phyloP scores from a whole-genome alignment of 2,797 vertebrate genomes.

The Forpus xanthops region DNA sequence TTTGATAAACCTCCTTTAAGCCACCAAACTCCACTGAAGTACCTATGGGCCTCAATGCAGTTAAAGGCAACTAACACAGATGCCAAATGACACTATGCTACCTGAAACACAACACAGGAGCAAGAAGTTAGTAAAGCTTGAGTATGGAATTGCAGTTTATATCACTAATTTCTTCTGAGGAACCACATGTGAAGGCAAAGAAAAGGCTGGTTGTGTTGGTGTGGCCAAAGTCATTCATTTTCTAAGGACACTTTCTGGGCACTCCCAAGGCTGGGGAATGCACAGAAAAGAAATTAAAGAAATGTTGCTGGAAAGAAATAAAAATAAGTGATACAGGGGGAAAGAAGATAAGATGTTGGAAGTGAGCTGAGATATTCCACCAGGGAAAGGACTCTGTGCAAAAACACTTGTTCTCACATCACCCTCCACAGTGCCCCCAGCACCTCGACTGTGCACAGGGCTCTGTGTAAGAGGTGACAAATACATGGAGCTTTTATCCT shows the following conservation, averaged over 20 bases:
- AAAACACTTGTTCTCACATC: neutral
- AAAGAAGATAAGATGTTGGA: neutral
- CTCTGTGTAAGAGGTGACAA: neutral
- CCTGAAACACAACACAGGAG: neutral
- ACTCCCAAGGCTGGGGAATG: neutral
- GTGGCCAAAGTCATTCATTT: neutral
- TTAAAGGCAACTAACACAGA: neutral
- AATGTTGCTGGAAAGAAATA: neutral
- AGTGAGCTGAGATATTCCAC: neutral
- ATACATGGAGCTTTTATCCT: neutral
- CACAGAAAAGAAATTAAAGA: neutral
- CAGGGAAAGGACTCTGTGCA: neutral
- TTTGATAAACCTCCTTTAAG: neutral
- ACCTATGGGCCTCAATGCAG: fast-evolving
- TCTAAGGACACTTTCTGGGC: neutral
- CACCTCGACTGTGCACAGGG: too few relatives aligned
- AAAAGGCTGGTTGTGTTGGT: neutral
- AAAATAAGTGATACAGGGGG: neutral
- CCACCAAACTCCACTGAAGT: neutral
- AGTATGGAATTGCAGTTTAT: neutral
- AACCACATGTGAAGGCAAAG: fast-evolving
- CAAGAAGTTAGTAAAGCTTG: neutral
- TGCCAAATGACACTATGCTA: fast-evolving
- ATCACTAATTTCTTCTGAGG: neutral
- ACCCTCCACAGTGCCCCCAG: neutral